Base-by-base conservation (phyloP, 2,113 vertebrate species). In the Solea solea region DNA sequence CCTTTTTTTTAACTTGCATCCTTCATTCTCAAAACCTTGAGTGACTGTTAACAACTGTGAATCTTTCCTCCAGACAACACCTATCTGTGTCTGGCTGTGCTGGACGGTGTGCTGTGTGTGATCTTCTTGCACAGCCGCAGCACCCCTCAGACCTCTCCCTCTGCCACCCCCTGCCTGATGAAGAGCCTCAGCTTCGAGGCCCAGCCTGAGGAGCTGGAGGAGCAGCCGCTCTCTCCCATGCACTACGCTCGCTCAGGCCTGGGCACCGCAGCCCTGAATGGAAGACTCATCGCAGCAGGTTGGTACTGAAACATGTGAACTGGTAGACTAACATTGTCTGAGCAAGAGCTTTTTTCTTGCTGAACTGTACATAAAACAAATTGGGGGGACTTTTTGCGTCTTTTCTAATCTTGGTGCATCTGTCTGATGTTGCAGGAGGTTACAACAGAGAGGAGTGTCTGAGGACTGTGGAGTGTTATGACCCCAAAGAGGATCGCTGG, bases 371-470 rank as follows among this genome's bases (percentile, higher is more conserved):
- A 6, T 34, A 34, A 34, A 34, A 34, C 34, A 34, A 34, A 34
- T 34, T 34, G 34, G 5, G 3, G 34, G 34, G 34, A 34, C 34
- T 34, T 34, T 21, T 21, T 21, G 21, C 21, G 21, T 21, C 14
- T 9, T 48, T 45, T 25, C 11, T 44, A 46, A 74, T 12, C 15
- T 21, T 16, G 25, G 13, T 42, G 9, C 5, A 25, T 42, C 6
- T 64, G 25, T 13, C 21, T 82, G 2, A 51, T 66, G 1, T 12
- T 79, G 52, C 45, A 99, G 98, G 98, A 69, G 98, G 98, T 8
- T 99, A 99, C 81, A 99, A 99, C 90, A 91, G 98, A 86, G 96
- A 99, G 77, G 98, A 99, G 83, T 99, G 98, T 82, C 86, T 99
- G 83, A 94, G 98, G 85, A 99, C 98, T 3, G 98, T 99, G 76